Evolutionary conservation across 1,140 invertebrate species (phyloP).

Genomic region (Leptinotarsa lineolata): DNA sequence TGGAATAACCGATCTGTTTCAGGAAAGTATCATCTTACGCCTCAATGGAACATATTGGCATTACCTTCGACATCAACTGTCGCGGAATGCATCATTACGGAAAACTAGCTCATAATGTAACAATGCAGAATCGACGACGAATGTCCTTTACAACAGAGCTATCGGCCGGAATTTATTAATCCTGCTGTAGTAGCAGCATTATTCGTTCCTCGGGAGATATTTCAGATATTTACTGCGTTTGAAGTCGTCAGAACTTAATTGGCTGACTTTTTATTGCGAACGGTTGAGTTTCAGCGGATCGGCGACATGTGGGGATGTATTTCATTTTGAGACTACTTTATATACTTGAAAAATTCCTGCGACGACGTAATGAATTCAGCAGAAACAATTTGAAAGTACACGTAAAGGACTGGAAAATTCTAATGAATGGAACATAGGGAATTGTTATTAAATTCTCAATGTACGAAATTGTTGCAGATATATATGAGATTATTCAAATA

Average conservation of each 20-base stretch:
- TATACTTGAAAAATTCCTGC: too few relatives aligned
- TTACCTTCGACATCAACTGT: conserved; percentile 12
- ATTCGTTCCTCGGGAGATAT: conserved; percentile 24
- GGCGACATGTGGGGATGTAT: conserved; percentile 4
- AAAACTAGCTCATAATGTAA: conserved; percentile 14
- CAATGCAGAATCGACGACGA: conserved; percentile 18
- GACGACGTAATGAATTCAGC: too few relatives aligned
- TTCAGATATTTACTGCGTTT: conserved; percentile 22
- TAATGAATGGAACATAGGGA: too few relatives aligned
- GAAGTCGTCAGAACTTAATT: conserved; percentile 11
- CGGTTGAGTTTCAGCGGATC: background rate
- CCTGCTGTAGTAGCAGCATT: conserved; percentile 7
- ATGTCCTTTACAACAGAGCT: conserved; percentile 19
- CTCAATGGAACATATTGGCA: conserved; percentile 9
- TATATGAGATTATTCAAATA: too few relatives aligned
- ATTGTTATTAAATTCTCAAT: too few relatives aligned
- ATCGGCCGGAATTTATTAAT: conserved; percentile 23
- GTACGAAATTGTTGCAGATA: too few relatives aligned
- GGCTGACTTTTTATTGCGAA: conserved; percentile 3
- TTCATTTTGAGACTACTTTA: background rate
- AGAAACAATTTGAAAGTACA: too few relatives aligned
- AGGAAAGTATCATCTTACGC: too few relatives aligned
- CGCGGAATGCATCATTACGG: conserved; percentile 8
- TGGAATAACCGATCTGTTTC: background rate
- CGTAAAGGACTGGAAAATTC: too few relatives aligned